These are phyloP conservation scores for Rissa tridactyla DNA, from an alignment of 2,113 vertebrate genomes.

Conservation along the genomic window DNA sequence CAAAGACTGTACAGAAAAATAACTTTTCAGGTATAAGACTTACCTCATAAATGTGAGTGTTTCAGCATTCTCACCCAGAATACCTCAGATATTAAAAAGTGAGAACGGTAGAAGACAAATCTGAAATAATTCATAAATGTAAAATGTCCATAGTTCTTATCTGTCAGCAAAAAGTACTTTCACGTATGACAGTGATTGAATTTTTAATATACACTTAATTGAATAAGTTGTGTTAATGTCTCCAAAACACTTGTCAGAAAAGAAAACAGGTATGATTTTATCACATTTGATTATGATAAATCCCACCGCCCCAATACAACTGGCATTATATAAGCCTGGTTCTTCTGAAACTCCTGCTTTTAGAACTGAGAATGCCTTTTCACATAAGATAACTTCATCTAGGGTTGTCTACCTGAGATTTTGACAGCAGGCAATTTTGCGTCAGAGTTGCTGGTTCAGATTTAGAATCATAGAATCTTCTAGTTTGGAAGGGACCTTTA, in stretches of 20 bases:
- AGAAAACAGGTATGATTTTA: not conserved
- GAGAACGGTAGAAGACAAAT: not conserved
- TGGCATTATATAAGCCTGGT: not conserved
- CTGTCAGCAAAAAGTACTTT: not conserved
- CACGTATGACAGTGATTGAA: not conserved
- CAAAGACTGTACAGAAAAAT: not conserved
- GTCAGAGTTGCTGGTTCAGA: not conserved
- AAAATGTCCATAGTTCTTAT: not conserved
- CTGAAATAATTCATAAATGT: not conserved
- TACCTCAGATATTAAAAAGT: slow-evolving; percentile 14
- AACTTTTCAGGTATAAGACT: not conserved
- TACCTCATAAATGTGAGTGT: not conserved
- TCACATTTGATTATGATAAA: not conserved
- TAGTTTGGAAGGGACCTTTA: not conserved
- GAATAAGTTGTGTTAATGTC: not conserved
- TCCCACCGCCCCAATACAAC: not conserved
- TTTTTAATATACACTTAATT: slow-evolving; percentile 10
- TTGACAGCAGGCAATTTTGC: not conserved
- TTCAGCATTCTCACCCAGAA: not conserved
- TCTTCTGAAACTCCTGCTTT: not conserved
- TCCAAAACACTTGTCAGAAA: not conserved
- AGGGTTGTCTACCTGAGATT: not conserved
- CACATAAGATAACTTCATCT: too few relatives aligned
- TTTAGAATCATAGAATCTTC: not conserved
- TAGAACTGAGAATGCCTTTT: not conserved